These are phyloP conservation scores for Bugulina stolonifera DNA, from an alignment of 2,888 invertebrate genomes.

Conservation along the genomic window DNA sequence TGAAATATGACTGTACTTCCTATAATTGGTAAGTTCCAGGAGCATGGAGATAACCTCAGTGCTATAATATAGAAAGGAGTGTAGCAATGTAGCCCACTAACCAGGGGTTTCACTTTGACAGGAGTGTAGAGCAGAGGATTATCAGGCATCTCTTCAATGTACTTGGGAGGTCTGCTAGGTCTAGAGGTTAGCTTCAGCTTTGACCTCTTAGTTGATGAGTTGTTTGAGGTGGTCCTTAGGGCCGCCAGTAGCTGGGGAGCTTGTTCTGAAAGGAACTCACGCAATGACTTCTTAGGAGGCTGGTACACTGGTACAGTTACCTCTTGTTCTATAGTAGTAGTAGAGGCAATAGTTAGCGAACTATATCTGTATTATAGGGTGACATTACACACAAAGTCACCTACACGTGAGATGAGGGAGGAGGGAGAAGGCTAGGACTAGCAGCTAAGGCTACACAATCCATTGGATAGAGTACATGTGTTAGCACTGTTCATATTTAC, in stretches of 20 bases:
- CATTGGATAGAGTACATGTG: no score
- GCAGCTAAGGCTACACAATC: no score
- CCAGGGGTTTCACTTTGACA: background rate
- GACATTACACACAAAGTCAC: no score
- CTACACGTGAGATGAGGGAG: no score
- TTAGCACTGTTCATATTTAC: no score
- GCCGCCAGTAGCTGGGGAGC: constrained; percentile 3
- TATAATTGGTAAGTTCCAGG: no score
- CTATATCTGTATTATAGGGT: no score
- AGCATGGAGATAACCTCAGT: no score
- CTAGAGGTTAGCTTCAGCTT: background rate
- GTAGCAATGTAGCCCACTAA: background rate
- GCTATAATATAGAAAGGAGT: background rate
- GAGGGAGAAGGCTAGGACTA: no score
- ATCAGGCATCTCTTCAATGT: background rate
- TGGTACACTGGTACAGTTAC: constrained; percentile 14
- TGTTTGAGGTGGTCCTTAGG: background rate
- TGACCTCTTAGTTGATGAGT: background rate
- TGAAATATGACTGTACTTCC: no score
- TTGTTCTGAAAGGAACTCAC: constrained; percentile 18
- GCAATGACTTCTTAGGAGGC: constrained; percentile 24
- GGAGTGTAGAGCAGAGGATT: constrained; percentile 7
- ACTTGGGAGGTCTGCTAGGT: constrained; percentile 1
- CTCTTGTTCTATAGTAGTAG: background rate
- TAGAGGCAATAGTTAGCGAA: no score